A percentile compares a stretch with the other conserved stretches of the same genome.
Evolutionary conservation across 2,888 invertebrate species (phyloP).

Genomic region (Nemurella pictetii): DNA sequence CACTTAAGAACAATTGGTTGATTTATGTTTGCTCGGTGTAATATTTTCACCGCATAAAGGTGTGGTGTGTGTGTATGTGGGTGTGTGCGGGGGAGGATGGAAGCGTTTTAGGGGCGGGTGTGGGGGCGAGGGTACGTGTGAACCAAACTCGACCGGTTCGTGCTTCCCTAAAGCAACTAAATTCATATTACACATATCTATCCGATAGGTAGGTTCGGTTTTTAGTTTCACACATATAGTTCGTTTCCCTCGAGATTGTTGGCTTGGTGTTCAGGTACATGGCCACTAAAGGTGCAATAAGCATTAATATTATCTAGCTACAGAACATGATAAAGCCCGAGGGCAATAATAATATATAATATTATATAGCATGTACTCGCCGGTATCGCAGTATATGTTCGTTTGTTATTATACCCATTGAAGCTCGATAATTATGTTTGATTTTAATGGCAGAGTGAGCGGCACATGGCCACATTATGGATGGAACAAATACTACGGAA

Average conservation of each 20-base stretch:
- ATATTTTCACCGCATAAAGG: neutral
- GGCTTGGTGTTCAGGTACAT: neutral
- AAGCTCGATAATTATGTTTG: conserved; percentile 18
- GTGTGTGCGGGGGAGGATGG: neutral
- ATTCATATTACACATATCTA: conserved; percentile 25
- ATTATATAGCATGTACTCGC: neutral
- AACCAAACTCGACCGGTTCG: too few species aligned
- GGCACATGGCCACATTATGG: neutral
- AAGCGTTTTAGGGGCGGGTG: too few species aligned
- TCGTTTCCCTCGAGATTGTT: conserved; percentile 3
- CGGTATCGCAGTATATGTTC: neutral
- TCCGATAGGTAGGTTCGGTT: conserved; percentile 12
- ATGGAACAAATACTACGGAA: neutral
- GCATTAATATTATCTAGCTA: conserved; percentile 28
- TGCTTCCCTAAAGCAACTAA: conserved; percentile 6
- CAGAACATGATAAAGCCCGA: neutral
- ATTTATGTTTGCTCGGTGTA: neutral
- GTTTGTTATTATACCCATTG: conserved; percentile 17
- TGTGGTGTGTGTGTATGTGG: neutral
- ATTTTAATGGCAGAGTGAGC: conserved; percentile 2
- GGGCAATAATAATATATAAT: conserved; percentile 6
- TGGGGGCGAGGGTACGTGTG: neutral
- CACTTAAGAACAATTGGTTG: neutral
- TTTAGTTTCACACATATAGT: conserved; percentile 4
- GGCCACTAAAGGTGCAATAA: conserved; percentile 27